Base-by-base conservation (phyloP, 2,113 vertebrate genomes). In the Rhagologus leucostigma region DNA sequence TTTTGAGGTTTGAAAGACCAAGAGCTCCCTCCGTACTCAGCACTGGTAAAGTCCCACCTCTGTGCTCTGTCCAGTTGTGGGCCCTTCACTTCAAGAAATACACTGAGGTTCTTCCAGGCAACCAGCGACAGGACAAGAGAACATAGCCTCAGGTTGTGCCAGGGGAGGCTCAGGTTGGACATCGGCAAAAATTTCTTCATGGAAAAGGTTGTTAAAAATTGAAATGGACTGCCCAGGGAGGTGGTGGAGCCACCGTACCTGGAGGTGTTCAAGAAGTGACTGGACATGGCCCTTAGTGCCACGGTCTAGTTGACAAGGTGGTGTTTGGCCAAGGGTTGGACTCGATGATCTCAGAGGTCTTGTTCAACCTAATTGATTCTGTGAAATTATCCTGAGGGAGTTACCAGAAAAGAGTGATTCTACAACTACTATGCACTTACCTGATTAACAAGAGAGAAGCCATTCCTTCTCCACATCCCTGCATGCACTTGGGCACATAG, bases 381-480 rank as follows among this genome's bases (percentile, higher is more conserved):
- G 27, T 68, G 63, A 70, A 84, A 52, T 64, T 27, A 59, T 19
- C 33, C 52, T 41, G 17, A 73, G 7, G 33, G 44, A 59, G 27
- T 46, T 65, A 76, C 2, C 22, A 69, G 29, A 32, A 77, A 65
- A 17, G 30, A 84, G 33, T 13, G 8, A 70, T 62, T 77, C 64
- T 69, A 42, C 41, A 80, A 59, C 10, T 78, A 50, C 21, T 84
- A 16, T 20, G 59, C 24, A 94, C 97, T 97, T 95, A 99, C 99
- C 98, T 99, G 99, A 95, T 99, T 99, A 91, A 99, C 99, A 62
- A 99, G 98, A 20, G 99, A 99, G 90, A 99, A 99, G 13, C 99
- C 99, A 47, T 99, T 99, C 97, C 99, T 99, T 92, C 99, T 98
- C 99, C 99, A 99, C 99, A 99, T 99, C 71, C 99, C 99, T 98